A percentile compares a stretch with the other conserved stretches of the same genome.
These are phyloP conservation scores for Acromyrmex heyeri DNA, from an alignment of 1,140 invertebrate species.

Conservation along the genomic window DNA sequence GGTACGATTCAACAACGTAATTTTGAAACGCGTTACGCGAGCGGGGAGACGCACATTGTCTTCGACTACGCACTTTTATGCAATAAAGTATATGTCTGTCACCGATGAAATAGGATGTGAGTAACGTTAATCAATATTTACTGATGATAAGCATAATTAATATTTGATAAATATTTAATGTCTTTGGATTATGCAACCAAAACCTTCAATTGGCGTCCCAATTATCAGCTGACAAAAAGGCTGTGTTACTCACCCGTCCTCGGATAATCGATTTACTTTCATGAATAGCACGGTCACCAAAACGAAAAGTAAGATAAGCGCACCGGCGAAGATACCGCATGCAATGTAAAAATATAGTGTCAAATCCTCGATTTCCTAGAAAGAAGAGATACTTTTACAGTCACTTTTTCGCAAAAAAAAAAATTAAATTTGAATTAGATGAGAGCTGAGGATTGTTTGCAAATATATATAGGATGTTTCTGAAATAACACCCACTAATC, in stretches of 20 bases:
- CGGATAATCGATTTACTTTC: conserved; percentile 76
- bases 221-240: background rate
- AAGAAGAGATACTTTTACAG: conserved; percentile 47
- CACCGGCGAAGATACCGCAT: conserved; percentile 72
- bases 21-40: conserved; percentile 35
- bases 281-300: conserved; percentile 77
- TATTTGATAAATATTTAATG: conserved; percentile 24
- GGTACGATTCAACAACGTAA: conserved; percentile 23
- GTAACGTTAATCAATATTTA: background rate
- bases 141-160: background rate
- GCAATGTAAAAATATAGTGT: conserved; percentile 80
- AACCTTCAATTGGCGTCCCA: background rate
- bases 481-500: no score
- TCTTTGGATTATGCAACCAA: background rate
- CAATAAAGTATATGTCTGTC: background rate
- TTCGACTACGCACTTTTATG: conserved; percentile 23
- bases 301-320: conserved; percentile 76
- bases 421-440: conserved; percentile 5
- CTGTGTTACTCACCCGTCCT: conserved; percentile 80
- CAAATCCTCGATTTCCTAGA: conserved; percentile 71
- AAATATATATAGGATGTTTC: no score
- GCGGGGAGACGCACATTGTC: background rate
- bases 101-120: background rate
- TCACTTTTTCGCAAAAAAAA: background rate
- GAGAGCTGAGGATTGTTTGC: background rate